phyloP scores from a whole-genome alignment of 2,797 vertebrate genomes.

The Anomalospiza imberbis region DNA sequence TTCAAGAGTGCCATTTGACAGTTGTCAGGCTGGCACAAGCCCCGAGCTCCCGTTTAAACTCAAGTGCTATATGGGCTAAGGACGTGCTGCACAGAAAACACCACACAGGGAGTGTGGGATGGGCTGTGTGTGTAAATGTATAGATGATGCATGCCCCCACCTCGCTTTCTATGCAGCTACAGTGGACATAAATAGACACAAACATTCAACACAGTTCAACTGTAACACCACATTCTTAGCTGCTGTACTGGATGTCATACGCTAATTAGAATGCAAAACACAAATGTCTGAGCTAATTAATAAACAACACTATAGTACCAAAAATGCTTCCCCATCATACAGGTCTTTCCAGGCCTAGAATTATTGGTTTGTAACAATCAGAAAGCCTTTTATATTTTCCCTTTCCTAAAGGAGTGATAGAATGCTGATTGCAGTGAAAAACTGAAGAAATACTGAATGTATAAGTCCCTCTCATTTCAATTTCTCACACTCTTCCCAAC shows the following conservation, averaged over 20 bases:
- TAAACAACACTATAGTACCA: background rate
- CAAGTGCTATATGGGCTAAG: background rate
- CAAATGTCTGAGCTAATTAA: background rate
- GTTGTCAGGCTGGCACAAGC: background rate
- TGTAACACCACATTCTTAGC: background rate
- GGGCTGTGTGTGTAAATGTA: rapidly evolving
- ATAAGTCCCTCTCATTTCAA: background rate
- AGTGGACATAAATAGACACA: background rate
- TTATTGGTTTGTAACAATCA: background rate
- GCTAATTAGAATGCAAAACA: background rate
- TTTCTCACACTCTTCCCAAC: background rate
- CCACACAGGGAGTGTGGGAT: rapidly evolving
- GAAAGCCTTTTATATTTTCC: background rate
- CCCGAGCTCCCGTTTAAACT: background rate
- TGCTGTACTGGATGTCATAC: background rate
- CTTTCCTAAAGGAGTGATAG: background rate
- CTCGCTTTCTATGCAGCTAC: background rate
- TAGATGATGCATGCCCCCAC: rapidly evolving
- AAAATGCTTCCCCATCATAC: background rate
- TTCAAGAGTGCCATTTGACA: slow-evolving; percentile 19
- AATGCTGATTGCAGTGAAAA: background rate
- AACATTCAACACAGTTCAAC: background rate
- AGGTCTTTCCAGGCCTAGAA: background rate
- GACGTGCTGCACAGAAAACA: background rate
- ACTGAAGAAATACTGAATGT: no score